Conservation (phyloP, 2,888 invertebrate genomes). For the Ethmia dodecea region DNA sequence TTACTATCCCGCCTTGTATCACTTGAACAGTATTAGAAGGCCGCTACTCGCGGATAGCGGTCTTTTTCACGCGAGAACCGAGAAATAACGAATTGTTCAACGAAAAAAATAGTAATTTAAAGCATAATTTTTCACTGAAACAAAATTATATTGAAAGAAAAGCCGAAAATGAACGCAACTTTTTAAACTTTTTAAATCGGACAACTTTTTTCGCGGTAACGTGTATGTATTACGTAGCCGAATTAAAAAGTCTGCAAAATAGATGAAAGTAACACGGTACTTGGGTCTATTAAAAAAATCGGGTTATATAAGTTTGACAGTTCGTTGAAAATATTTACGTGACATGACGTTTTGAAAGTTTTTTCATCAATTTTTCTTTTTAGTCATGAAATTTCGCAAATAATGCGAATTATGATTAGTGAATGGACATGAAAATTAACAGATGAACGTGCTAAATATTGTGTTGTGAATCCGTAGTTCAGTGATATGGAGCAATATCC, state of each 20-base stretch:
- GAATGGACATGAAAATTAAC: no score
- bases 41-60: constrained; percentile 56
- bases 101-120: no score
- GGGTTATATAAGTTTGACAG: constrained; percentile 60
- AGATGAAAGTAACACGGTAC: not conserved
- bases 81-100: not conserved
- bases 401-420: no score
- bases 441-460: not conserved
- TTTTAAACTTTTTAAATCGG: constrained; percentile 2
- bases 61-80: constrained; percentile 21
- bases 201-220: constrained; percentile 18
- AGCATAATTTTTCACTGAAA: no score
- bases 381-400: no score
- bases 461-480: no score
- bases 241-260: constrained; percentile 25
- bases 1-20: constrained; percentile 40
- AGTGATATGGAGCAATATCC: no score
- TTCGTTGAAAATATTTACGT: constrained; percentile 54
- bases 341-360: constrained; percentile 29
- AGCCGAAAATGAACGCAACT: not conserved
- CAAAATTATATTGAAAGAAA: not conserved
- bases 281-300: constrained; percentile 15
- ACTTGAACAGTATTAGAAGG: constrained; percentile 66
- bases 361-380: constrained; percentile 3
- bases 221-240: constrained; percentile 21